A percentile compares a stretch with the other conserved stretches of the same genome.
Conservation (phyloP, 2,888 invertebrate genomes). For the Stenotaenia linearis region DNA sequence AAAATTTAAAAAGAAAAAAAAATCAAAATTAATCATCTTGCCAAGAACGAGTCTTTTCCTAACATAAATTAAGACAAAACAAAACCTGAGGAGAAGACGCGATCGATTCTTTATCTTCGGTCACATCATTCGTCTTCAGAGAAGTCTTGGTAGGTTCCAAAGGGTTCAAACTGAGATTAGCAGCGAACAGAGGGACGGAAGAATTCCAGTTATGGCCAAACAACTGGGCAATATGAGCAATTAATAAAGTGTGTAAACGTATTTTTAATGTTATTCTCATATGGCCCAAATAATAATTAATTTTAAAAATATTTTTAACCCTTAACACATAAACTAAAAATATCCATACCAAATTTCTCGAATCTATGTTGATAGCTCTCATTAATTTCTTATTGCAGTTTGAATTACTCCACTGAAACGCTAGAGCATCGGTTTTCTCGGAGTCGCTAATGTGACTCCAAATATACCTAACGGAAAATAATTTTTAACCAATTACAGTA, state of each 20-base stretch:
- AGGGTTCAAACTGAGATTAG: constrained; percentile 34
- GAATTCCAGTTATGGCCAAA: constrained; percentile 35
- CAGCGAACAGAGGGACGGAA: constrained; percentile 35
- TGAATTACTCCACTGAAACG: constrained; percentile 35
- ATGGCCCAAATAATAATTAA: neutral
- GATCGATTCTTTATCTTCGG: neutral
- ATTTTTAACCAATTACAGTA: neutral
- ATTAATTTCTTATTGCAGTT: constrained; percentile 30
- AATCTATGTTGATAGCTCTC: constrained; percentile 31
- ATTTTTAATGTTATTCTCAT: neutral
- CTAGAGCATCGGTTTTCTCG: constrained; percentile 34
- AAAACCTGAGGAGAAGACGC: neutral
- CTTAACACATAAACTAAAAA: neutral
- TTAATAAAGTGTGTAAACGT: neutral
- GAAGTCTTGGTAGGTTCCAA: constrained; percentile 35
- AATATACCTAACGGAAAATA: neutral
- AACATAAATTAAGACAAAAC: neutral
- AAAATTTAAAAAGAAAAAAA: neutral
- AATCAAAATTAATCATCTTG: neutral
- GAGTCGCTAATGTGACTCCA: constrained; percentile 33
- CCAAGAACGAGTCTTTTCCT: no score
- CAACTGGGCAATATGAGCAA: constrained; percentile 29
- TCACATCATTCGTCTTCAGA: constrained; percentile 1
- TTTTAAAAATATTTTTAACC: neutral
- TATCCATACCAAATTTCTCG: constrained; percentile 31